These are phyloP conservation scores for Meteorus cinctellus DNA, from an alignment of 2,888 invertebrate species.

Conservation along the genomic window DNA sequence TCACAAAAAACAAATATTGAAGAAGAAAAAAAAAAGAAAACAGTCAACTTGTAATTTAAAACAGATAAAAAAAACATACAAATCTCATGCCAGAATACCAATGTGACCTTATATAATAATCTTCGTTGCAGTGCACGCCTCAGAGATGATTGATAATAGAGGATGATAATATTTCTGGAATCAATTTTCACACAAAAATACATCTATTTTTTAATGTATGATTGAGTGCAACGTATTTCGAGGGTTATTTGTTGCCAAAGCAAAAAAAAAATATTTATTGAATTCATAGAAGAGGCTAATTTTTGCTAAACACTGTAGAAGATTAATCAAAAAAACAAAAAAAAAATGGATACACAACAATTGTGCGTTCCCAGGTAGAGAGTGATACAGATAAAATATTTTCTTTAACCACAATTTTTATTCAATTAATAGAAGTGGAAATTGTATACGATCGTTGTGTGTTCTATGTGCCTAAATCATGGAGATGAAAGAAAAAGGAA, in stretches of 20 bases:
- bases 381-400: conserved; percentile 32
- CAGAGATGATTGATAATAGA: not conserved
- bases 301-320: conserved; percentile 11
- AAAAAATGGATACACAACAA: conserved; percentile 1
- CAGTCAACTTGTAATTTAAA: not conserved
- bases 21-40: conserved; percentile 30
- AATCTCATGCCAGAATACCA: conserved; percentile 31
- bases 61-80: not conserved
- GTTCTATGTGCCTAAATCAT: conserved; percentile 69
- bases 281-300: conserved; percentile 19
- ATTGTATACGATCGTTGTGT: conserved; percentile 62
- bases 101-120: conserved; percentile 41
- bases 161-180: not conserved
- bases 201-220: conserved; percentile 24
- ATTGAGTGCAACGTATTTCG: conserved; percentile 21
- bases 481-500: conserved; percentile 29
- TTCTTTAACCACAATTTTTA: conserved; percentile 38
- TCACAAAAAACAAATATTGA: conserved; percentile 28
- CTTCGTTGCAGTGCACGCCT: conserved; percentile 11
- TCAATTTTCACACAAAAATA: conserved; percentile 17
- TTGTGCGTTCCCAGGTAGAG: conserved; percentile 35
- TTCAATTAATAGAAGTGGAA: conserved; percentile 54
- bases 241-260: conserved; percentile 21
- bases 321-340: not conserved
- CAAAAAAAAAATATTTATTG: not conserved